Evolutionary conservation across 2,797 vertebrate species (phyloP).

Genomic region (Anisognathus igniventris): DNA sequence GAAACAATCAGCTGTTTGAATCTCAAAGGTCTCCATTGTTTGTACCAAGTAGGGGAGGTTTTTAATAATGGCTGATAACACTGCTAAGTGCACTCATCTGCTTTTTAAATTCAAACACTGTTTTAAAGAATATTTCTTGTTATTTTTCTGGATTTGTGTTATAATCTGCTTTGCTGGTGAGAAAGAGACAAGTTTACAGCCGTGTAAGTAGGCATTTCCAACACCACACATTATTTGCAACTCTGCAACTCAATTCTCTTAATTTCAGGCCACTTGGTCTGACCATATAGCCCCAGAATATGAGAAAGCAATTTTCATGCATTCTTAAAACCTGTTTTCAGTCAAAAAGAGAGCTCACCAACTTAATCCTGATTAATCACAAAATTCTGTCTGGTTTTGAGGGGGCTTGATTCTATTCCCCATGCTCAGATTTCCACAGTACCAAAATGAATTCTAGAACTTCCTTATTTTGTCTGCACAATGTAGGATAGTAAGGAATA

Average conservation of each 20-base stretch:
- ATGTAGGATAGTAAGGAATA: not conserved
- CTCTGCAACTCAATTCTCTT: not conserved
- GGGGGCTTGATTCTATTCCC: not conserved
- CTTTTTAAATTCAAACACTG: not conserved
- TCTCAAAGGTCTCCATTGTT: not conserved
- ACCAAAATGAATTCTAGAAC: not conserved
- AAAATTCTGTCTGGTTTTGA: not conserved
- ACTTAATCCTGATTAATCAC: not conserved
- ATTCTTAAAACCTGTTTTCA: not conserved
- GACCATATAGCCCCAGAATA: not conserved
- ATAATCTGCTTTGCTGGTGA: not conserved
- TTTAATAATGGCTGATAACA: not conserved
- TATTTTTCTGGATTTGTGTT: not conserved
- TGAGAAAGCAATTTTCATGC: not conserved
- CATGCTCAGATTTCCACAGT: not conserved
- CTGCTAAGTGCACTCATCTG: not conserved
- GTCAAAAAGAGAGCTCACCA: rapidly evolving
- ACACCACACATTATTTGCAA: not conserved
- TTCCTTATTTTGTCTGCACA: not conserved
- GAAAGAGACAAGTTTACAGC: not conserved
- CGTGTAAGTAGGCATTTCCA: not conserved
- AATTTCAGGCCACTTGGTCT: not conserved
- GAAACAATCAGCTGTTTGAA: not conserved
- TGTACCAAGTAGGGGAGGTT: not conserved
- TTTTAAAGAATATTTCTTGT: not conserved